Evolutionary conservation across 2,888 invertebrate species (phyloP).

Genomic region (Lamproptera curius): DNA sequence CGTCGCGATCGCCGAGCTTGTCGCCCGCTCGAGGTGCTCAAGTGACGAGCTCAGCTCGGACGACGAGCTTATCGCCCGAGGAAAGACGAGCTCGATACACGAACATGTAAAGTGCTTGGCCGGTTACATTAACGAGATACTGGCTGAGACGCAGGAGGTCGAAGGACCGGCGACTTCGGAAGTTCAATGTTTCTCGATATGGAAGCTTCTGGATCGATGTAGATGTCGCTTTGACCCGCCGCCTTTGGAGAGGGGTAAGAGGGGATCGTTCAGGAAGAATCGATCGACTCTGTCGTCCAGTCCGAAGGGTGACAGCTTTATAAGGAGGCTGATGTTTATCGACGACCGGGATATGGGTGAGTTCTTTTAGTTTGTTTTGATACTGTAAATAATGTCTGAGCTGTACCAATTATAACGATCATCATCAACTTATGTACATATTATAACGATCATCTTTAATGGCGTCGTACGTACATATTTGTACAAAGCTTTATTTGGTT

Average conservation of each 20-base stretch:
- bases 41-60: constrained; percentile 79
- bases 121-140: constrained; percentile 62
- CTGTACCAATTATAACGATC: background rate
- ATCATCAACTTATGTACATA: background rate
- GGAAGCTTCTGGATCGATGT: constrained; percentile 78
- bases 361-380: too few species aligned
- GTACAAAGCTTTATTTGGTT: background rate
- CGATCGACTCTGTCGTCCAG: constrained; percentile 69
- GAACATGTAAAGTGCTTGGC: constrained; percentile 62
- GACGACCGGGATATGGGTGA: constrained; percentile 64
- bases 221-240: constrained; percentile 80
- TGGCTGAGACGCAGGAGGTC: constrained; percentile 47
- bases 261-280: constrained; percentile 73
- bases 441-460: background rate
- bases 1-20: background rate
- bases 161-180: constrained; percentile 77
- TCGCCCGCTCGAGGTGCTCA: constrained; percentile 32
- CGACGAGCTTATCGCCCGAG: constrained; percentile 49
- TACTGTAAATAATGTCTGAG: background rate
- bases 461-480: background rate
- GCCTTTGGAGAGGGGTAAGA: constrained; percentile 68
- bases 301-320: constrained; percentile 58
- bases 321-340: constrained; percentile 60
- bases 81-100: constrained; percentile 45
- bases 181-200: constrained; percentile 74